Conservation (phyloP, 2,888 invertebrate genomes). For the Capitulum mitella region DNA sequence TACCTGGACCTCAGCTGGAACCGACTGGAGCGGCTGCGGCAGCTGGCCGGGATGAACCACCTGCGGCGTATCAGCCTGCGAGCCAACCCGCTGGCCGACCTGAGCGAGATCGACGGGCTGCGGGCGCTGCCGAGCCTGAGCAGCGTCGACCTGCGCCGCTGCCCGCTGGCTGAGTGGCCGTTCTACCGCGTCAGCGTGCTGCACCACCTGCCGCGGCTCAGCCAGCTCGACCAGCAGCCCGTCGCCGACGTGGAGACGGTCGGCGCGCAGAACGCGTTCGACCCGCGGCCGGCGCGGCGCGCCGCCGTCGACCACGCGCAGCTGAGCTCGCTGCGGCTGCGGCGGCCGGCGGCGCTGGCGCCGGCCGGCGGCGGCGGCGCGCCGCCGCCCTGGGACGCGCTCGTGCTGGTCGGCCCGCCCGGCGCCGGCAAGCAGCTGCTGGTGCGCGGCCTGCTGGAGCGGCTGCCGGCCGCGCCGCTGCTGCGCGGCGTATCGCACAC, state of each 20-base stretch:
- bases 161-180: constrained; percentile 1
- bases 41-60: neutral
- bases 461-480: neutral
- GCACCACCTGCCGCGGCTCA: constrained; percentile 13
- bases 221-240: neutral
- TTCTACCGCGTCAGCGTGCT: neutral
- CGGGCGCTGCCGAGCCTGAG: neutral
- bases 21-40: neutral
- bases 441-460: neutral
- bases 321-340: neutral
- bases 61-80: neutral
- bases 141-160: constrained; percentile 8
- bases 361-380: neutral
- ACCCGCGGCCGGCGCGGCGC: constrained; percentile 8
- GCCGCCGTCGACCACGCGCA: constrained; percentile 10
- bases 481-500: neutral
- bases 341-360: constrained; percentile 2
- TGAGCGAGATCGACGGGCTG: neutral
- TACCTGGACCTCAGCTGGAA: constrained; percentile 12
- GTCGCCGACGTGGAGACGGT: neutral
- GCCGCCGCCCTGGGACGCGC: constrained; percentile 19
- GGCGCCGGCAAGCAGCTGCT: constrained; percentile 19
- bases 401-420: constrained; percentile 17
- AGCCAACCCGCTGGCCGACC: constrained; percentile 8
- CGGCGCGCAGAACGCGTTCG: neutral